Evolutionary conservation across 2,113 vertebrate genomes (phyloP), one percentile per base, ranked within the genome.

Genomic region (Circaetus cinerascens): DNA sequence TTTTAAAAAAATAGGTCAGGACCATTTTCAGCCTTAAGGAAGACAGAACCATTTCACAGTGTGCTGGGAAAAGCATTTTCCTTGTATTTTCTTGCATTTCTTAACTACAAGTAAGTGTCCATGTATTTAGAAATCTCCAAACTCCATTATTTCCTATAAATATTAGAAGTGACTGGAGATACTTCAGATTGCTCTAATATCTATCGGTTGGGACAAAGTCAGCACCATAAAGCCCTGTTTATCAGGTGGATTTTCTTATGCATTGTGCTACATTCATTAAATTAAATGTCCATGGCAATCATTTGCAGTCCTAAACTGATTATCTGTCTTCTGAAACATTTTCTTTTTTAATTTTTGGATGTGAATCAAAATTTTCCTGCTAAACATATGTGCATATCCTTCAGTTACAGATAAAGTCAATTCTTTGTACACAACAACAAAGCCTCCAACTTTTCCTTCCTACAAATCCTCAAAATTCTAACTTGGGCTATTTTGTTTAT

Each of bases 1-100:
- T 66, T 90, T 81, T 27, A 25, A 95, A 90, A 93, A 96, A 95
- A 93, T 94, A 96, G 91, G 94, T 95, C 97, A 97, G 63, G 36
- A 96, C 38, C 53, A 91, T 80, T 93, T 95, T 77, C 51, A 92
- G 45, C 30, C 56, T 82, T 93, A 19, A 13, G 1, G 6, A 94
- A 94, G 87, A n/a, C 26, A 76, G 56, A 85, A 68, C 4, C 13
- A 66, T 75, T 69, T 87, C 26, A 56, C 36, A 79, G 4, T 0
- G 9, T 41, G 10, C 41, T 89, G 50, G 15, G 15, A 75, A 75
- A 84, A 72, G 36, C 26, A 60, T 60, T 51, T 68, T 56, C 23
- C n/a, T 69, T 73, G 40, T n/a, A 60, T 78, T 94, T 75, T 73
- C 20, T 82, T 82, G 9, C 4, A 46, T 88, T 91, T 63, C 25